Base-by-base conservation (phyloP, 2,797 vertebrate genomes). In the Anisognathus igniventris region DNA sequence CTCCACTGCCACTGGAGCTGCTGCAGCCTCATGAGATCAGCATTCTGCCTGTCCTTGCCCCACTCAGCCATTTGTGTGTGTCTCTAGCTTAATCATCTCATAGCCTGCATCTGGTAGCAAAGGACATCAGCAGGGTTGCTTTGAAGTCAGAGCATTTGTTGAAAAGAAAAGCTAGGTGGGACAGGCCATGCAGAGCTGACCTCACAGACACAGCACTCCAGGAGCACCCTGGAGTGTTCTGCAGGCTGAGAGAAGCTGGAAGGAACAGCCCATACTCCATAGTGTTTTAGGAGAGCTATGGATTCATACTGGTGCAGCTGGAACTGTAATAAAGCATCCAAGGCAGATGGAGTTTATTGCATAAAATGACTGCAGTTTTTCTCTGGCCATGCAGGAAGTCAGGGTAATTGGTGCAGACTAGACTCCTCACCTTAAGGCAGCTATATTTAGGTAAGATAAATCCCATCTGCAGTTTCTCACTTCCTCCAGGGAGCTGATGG, bases 391-490 rank as follows among this genome's bases (percentile, higher is more conserved):
- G 51, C 66, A 86, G 86, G 62, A 94, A 78, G 28, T 37, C 45
- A 78, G 88, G 33, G 22, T 62, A 40, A 72, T 48, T 9, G 19
- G 10, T 40, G 23, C 39, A 78, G 90, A 65, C 54, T 66, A 40
- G 66, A 51, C 19, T 82, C 40, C 48, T 89, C 80, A 87, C 37
- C 31, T 66, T 76, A n/a, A 67, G 56, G 67, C 48, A 71, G 56
- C 40, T 94, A 7, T 57, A 79, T 87, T 76, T 89, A 48, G 48
- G 78, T 19, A 76, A 89, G 28, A 74, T 50, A 96, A 89, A 92
- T 82, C 72, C 74, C 48, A 64, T 80, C 45, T 64, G 78, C 64
- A 65, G 40, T 85, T 92, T 85, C 53, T 95, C 48, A 76, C 45
- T 85, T 93, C 80, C 89, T 79, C 17, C 56, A 57, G 27, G 53